Conservation (phyloP, 2,113 vertebrate species). For the Podarcis cretensis region DNA sequence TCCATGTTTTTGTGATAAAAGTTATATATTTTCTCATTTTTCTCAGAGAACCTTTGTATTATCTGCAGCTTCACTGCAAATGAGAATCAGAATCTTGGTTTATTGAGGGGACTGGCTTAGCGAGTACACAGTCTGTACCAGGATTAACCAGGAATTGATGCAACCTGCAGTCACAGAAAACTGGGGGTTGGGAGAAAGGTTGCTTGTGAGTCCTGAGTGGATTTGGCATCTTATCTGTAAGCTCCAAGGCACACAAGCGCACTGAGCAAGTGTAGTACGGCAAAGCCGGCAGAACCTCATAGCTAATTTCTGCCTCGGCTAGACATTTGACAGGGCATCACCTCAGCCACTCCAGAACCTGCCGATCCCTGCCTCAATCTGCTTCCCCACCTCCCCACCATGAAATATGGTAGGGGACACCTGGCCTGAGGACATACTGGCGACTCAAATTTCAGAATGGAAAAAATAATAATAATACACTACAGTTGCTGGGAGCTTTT, state of each 20-base stretch:
- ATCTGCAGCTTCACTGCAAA: not conserved
- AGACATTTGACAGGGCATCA: constrained; percentile 11
- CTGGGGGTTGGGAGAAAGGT: constrained; percentile 7
- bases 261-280: not conserved
- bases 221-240: constrained; percentile 9
- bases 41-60: not conserved
- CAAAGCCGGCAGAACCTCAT: not conserved
- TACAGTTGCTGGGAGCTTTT: constrained; percentile 1
- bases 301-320: not conserved
- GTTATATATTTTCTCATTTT: not conserved
- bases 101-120: not conserved
- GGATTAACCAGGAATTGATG: not conserved
- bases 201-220: constrained; percentile 6
- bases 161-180: constrained; percentile 23
- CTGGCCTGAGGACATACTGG: not conserved
- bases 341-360: not conserved
- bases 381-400: not conserved
- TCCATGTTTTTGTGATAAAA: not conserved
- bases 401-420: not conserved
- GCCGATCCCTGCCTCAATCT: not conserved
- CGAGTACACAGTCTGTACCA: not conserved
- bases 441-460: not conserved
- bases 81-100: constrained; percentile 2
- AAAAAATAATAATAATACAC: not conserved
- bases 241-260: constrained; percentile 26